Percentiles rank a stretch among this genome's conserved stretches.
Evolutionary conservation across 1,140 invertebrate species (phyloP).

Genomic region (Subanguina moxae): DNA sequence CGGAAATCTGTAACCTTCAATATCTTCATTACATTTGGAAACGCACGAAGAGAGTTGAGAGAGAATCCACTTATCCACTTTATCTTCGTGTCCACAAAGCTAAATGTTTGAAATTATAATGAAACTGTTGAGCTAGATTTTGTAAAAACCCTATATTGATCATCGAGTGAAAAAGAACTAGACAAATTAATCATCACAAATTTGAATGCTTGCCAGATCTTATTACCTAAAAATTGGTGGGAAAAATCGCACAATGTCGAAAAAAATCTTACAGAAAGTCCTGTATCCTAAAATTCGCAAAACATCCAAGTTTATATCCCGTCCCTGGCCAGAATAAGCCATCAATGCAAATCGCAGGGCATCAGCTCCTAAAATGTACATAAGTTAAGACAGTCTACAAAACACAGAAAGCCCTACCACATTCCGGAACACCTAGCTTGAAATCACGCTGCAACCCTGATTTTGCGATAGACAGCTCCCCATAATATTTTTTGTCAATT

Average conservation of each 20-base stretch:
- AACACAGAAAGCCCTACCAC: constrained; percentile 74
- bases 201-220: constrained; percentile 95
- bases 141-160: constrained; percentile 35
- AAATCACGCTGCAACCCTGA: constrained; percentile 86
- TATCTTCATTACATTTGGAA: constrained; percentile 72
- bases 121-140: background rate
- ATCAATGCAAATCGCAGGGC: constrained; percentile 91
- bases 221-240: constrained; percentile 69
- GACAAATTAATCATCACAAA: constrained; percentile 70
- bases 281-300: constrained; percentile 90
- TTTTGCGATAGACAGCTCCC: constrained; percentile 52
- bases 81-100: constrained; percentile 58
- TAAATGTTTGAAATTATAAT: constrained; percentile 34
- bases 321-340: constrained; percentile 76
- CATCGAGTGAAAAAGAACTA: constrained; percentile 43
- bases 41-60: constrained; percentile 77
- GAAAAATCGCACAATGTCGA: background rate
- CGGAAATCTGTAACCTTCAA: constrained; percentile 83
- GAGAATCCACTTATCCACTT: constrained; percentile 87
- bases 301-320: constrained; percentile 96
- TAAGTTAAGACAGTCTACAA: no score
- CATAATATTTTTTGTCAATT: constrained; percentile 14
- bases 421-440: constrained; percentile 96
- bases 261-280: constrained; percentile 72
- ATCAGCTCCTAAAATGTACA: constrained; percentile 68